phyloP scores from a whole-genome alignment of 2,888 invertebrate species.

The Chrysina gloriosa region DNA sequence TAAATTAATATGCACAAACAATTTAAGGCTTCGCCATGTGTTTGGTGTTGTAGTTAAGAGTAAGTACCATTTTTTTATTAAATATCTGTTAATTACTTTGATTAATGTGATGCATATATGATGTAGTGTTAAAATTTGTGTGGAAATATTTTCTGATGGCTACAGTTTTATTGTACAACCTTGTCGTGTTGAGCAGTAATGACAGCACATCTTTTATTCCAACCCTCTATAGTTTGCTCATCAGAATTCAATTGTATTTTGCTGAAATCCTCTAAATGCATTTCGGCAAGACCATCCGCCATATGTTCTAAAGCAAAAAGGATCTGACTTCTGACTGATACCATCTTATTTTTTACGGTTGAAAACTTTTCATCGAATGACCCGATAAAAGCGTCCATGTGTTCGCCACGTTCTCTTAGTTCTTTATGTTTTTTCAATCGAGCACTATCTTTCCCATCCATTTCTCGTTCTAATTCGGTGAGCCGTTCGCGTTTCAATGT shows the following conservation, averaged over 20 bases:
- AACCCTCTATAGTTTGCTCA: conserved; percentile 40
- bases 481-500: conserved; percentile 48
- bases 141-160: background rate
- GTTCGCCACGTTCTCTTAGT: conserved; percentile 51
- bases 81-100: no score
- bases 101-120: background rate
- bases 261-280: conserved; percentile 50
- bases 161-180: background rate
- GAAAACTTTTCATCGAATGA: conserved; percentile 38
- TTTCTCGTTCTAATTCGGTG: conserved; percentile 49
- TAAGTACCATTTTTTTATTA: no score
- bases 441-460: conserved; percentile 53
- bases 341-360: conserved; percentile 35
- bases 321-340: conserved; percentile 41
- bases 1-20: no score
- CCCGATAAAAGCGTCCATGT: conserved; percentile 48
- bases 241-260: conserved; percentile 39
- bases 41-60: no score
- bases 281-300: conserved; percentile 46
- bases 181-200: conserved; percentile 35
- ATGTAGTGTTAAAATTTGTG: background rate
- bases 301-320: conserved; percentile 46
- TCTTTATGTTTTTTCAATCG: conserved; percentile 54
- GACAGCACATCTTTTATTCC: conserved; percentile 37
- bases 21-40: no score